Conservation (phyloP, 2,888 invertebrate species). For the Eledona agricola region DNA sequence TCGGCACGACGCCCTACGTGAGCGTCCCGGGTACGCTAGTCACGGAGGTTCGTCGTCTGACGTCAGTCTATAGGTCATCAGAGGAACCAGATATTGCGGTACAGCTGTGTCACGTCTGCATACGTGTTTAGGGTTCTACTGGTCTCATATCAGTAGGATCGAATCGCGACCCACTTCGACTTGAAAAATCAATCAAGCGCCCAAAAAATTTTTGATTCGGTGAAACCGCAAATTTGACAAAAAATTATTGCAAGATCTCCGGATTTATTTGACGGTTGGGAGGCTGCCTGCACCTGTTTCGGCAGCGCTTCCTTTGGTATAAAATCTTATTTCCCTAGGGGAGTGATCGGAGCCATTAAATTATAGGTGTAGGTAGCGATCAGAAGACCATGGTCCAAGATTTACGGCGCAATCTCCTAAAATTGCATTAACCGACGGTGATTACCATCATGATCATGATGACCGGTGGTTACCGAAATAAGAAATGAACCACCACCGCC, state of each 20-base stretch:
- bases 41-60: constrained; percentile 57
- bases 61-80: constrained; percentile 60
- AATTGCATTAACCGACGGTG: constrained; percentile 49
- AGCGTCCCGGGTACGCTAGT: constrained; percentile 54
- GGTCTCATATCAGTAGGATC: constrained; percentile 50
- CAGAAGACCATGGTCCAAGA: constrained; percentile 43
- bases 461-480: constrained; percentile 35
- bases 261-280: constrained; percentile 9
- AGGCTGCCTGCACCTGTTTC: constrained; percentile 34
- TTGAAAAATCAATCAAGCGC: background rate
- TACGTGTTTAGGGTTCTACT: constrained; percentile 61
- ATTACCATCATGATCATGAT: constrained; percentile 44
- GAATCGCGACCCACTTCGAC: constrained; percentile 1
- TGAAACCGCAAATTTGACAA: background rate
- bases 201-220: constrained; percentile 6
- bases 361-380: constrained; percentile 49
- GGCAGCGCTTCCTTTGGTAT: constrained; percentile 31
- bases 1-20: constrained; percentile 49
- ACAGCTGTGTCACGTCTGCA: constrained; percentile 61
- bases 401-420: constrained; percentile 47
- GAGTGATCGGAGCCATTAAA: constrained; percentile 46
- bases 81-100: constrained; percentile 55
- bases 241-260: constrained; percentile 2
- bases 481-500: constrained; percentile 23
- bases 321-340: constrained; percentile 45